Percentiles rank a stretch among this genome's conserved stretches.
Conservation (phyloP, 2,797 vertebrate genomes). For the Anguilla marmorata region DNA sequence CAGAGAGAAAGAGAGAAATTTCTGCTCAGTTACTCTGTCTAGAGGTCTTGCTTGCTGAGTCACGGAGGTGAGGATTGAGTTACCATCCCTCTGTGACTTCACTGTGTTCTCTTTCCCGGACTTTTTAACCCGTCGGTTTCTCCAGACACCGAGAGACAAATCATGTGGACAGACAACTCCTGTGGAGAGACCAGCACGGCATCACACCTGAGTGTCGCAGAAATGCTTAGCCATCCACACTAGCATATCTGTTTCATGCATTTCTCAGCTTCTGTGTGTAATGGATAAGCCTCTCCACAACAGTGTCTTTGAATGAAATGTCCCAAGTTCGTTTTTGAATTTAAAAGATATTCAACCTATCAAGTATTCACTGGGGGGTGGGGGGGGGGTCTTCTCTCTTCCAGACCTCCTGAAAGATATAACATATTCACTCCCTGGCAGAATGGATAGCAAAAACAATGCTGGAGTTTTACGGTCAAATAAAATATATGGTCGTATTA, state of each 20-base stretch:
- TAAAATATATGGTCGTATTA: background rate
- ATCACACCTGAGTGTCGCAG: background rate
- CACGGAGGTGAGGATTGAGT: background rate
- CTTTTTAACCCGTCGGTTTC: background rate
- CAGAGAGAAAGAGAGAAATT: background rate
- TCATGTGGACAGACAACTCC: background rate
- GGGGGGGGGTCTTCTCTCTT: background rate
- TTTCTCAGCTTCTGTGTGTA: background rate
- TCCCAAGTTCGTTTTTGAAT: background rate
- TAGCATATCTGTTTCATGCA: background rate
- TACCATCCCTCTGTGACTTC: conserved; percentile 9
- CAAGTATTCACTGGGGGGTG: background rate
- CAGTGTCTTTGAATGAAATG: background rate
- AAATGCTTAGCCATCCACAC: background rate
- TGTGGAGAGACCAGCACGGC: background rate
- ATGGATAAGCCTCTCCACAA: background rate
- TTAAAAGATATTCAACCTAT: background rate
- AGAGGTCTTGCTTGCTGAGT: conserved; percentile 3
- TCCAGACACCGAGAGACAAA: background rate
- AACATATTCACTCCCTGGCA: background rate
- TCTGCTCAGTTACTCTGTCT: conserved; percentile 12
- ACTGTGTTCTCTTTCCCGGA: background rate
- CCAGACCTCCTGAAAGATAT: background rate
- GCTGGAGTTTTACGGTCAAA: background rate
- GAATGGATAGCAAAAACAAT: background rate